Evolutionary conservation across 2,797 vertebrate genomes (phyloP).

Genomic region (Hylomyscus alleni): DNA sequence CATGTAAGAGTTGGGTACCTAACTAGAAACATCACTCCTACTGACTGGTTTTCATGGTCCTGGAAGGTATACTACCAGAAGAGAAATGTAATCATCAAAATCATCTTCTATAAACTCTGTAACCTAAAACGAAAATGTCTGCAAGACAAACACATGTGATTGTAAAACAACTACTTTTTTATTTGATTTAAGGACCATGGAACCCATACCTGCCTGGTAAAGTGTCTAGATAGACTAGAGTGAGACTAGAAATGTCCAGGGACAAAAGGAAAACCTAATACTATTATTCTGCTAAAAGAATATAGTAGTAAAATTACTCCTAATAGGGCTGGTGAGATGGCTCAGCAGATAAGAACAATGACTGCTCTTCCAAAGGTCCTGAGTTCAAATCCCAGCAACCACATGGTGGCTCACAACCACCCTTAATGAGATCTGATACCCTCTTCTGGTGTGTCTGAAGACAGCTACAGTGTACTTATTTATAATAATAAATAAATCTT

Average conservation of each 20-base stretch:
- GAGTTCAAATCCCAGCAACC: too few species aligned
- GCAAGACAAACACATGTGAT: background rate
- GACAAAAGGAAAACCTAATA: background rate
- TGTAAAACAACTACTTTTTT: background rate
- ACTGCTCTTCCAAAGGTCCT: too few species aligned
- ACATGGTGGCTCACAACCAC: too few species aligned
- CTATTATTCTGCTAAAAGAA: background rate
- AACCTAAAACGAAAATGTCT: background rate
- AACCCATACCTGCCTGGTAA: background rate
- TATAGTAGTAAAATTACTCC: background rate
- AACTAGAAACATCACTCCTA: background rate
- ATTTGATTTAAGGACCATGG: background rate
- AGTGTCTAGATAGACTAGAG: background rate
- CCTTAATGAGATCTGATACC: too few species aligned
- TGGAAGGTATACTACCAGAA: background rate
- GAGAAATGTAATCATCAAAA: background rate
- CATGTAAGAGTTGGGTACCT: background rate
- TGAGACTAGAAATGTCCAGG: background rate
- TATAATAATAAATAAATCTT: too few species aligned
- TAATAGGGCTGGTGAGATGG: too few species aligned
- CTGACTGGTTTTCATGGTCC: background rate
- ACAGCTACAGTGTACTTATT: too few species aligned
- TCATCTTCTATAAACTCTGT: background rate
- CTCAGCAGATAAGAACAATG: too few species aligned
- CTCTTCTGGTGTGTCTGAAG: too few species aligned